Base-by-base conservation (phyloP, 2,888 invertebrate species). In the Macrosoma leucophasiata region DNA sequence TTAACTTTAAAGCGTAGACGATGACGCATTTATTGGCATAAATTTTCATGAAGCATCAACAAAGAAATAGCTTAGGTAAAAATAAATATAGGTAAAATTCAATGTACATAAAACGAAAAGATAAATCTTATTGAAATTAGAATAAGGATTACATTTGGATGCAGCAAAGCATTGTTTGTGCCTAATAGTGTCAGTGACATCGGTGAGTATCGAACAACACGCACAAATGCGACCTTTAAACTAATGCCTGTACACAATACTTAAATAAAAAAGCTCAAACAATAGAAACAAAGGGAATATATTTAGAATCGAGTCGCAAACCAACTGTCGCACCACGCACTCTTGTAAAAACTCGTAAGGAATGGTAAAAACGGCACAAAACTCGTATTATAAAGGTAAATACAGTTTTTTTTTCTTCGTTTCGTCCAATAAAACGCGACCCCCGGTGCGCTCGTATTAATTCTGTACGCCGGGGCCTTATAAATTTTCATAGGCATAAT, bases 401-500 rank as follows among this genome's bases (percentile, higher is more conserved):
- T 43, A 49, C 13, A 31, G n/a, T 37, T 49, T 55, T 55, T 55
- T 74, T 68, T 63, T n/a, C n/a, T n/a, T 50, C 58, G 45, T 60
- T 62, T 46, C 58, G 48, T 55, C 62, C 65, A 62, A 66, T 69
- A 68, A 70, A 73, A 68, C 63, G 58, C 66, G 73, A 67, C 65
- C 73, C 78, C 75, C 67, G 61, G 58, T 63, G 52, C 56, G 55
- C 57, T 58, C 44, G 62, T 76, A 81, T 81, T 81, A 82, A 81
- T 81, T 77, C 65, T 63, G 68, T 68, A 62, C 67, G 59, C 58
- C 60, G 50, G 36, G 47, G 58, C 62, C 75, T 78, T 76, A 81
- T 82, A 79, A 62, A 82, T 79, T 79, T 81, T 79, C 82, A 76
- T 81, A 72, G 78, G 67, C 72, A 76, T 82, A 79, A 84, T 84